Evolutionary conservation across 92 coral and sea anemone genomes (phyloP).

Genomic region (Actinernus sp.): DNA sequence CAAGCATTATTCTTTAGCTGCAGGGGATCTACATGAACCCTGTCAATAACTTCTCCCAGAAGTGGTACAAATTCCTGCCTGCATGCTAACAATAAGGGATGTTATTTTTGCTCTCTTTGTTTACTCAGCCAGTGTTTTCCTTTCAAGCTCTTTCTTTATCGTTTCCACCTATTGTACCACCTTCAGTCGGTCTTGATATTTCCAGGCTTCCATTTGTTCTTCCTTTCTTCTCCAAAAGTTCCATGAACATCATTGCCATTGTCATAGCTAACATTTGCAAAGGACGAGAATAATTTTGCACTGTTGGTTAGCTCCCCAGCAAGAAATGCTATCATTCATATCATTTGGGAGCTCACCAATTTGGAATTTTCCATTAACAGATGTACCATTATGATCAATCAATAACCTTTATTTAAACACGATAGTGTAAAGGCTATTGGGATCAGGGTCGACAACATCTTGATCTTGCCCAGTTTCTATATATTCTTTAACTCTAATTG

Average conservation of each 20-base stretch:
- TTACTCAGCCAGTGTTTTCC: neutral
- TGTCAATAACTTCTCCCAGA: constrained; percentile 47
- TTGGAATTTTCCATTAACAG: constrained; percentile 34
- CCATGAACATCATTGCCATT: constrained; percentile 20
- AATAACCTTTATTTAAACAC: too few species aligned
- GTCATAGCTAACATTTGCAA: constrained; percentile 61
- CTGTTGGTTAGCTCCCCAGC: constrained; percentile 37
- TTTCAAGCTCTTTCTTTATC: constrained; percentile 11
- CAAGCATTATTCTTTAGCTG: constrained; percentile 72
- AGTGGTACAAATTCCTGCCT: constrained; percentile 55
- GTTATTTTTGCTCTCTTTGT: constrained; percentile 47
- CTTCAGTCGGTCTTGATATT: constrained; percentile 21
- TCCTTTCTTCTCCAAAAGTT: constrained; percentile 42
- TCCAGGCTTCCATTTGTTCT: constrained; percentile 61
- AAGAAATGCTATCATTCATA: constrained; percentile 47
- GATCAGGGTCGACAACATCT: too few species aligned
- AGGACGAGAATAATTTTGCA: constrained; percentile 74
- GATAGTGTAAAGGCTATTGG: too few species aligned
- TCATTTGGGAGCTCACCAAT: constrained; percentile 68
- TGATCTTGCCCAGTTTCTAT: too few species aligned
- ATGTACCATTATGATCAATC: constrained; percentile 9
- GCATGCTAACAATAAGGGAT: constrained; percentile 28
- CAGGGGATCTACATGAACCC: constrained; percentile 71
- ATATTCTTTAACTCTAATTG: too few species aligned
- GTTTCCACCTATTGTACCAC: constrained; percentile 9